Evolutionary conservation across 2,113 vertebrate genomes (phyloP), one percentile per base, ranked within the genome.

Genomic region (Noturus placidus): DNA sequence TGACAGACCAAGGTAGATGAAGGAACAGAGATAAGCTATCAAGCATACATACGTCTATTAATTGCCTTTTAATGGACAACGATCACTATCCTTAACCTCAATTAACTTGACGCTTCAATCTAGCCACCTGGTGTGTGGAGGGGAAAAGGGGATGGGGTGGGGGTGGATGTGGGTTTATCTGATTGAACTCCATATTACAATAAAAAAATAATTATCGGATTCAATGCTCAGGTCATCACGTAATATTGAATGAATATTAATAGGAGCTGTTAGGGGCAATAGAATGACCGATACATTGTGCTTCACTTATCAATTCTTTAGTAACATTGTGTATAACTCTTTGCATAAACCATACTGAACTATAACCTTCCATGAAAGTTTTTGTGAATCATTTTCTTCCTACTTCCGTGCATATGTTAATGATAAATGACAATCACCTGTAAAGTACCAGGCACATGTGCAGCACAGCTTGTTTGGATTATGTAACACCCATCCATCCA

Each of bases 31-130:
- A 90, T 88, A 88, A 86, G 89, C 80, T 85, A 82, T 89, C 69
- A 87, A 69, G 56, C 85, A 82, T 61, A 78, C 85, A 14, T 84
- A 74, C n/a, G 30, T 78, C 80, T 77, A 84, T 84, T 90, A 90
- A 90, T 87, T 88, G 79, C 76, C 82, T 90, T 90, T 90, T 90
- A 89, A 90, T 87, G 88, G 87, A 89, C 87, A 85, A 85, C 89
- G 89, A 90, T 90, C 80, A 87, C 69, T 90, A 90, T 90, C 89
- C 82, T 85, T 88, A 90, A 89, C 87, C 78, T 76, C 76, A 89
- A 90, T 90, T 90, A 90, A 90, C 85, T 86, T 86, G 69, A 57
- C 59, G 87, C 59, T 82, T 85, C 82, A 35, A 74, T 81, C 61
- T 83, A 35, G 85, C 82, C 87, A 83, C 38, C 57, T 82, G 19